Evolutionary conservation across 2,113 vertebrate species (phyloP), one percentile per base, ranked within the genome.

Genomic region (Uropsilus gracilis): DNA sequence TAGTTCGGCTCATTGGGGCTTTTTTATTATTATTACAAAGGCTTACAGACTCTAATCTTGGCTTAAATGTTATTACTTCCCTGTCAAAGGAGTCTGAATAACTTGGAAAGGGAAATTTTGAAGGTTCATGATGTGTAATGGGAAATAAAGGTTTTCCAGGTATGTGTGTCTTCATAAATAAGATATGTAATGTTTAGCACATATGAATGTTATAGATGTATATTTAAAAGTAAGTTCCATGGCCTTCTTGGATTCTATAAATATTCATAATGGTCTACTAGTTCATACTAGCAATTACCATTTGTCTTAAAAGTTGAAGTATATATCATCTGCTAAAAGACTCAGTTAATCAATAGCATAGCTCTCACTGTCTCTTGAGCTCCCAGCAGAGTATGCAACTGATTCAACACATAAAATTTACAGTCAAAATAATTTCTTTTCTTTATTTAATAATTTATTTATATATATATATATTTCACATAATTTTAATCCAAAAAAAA

Each of bases 231-330:
- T 16, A 83, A 94, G 66, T 77, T 39, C 77, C 82, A 14, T 2
- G 0, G 2, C 93, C 46, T 37, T 89, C 95, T 48, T 5, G 66
- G 50, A 95, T 95, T 97, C 85, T 14, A 50, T 66, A 96, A 0
- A 0, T 83, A 84, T n/a, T n/a, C n/a, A n/a, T n/a, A n/a, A n/a
- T 89, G 96, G 96, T 97, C 57, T 94, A 93, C 30, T 93, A 28
- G 20, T 93, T 17, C 63, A 2, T 94, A 75, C 78, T 39, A 96
- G 6, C 4, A 26, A 95, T 95, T 95, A 75, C 72, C 95, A 71
- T 78, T 32, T 92, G 1, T 73, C 85, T 97, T 72, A 61, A 68
- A 97, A 95, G 88, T 95, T 97, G 94, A 96, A 96, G 94, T 69
- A 53, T 55, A 18, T 64, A 24, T 81, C 89, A 96, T 95, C 80